Evolutionary conservation across 1,140 invertebrate species (phyloP).

Genomic region (Cepaea nemoralis): DNA sequence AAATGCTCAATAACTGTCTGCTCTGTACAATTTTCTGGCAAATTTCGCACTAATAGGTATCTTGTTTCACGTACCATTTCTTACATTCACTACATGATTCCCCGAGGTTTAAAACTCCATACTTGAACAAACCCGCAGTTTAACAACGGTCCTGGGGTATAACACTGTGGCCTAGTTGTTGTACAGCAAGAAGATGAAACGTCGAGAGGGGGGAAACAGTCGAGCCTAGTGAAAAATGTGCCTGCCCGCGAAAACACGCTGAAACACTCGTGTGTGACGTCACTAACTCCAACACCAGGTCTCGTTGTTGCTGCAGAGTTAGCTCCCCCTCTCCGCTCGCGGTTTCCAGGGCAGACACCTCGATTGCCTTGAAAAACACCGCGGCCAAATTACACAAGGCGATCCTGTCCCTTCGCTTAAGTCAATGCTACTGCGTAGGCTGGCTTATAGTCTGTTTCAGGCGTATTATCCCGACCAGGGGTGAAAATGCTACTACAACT

Average conservation of each 20-base stretch:
- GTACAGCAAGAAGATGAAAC: not conserved
- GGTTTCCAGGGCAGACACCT: not conserved
- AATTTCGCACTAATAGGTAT: slow-evolving; percentile 99
- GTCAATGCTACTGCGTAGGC: not conserved
- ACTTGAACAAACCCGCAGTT: slow-evolving; percentile 36
- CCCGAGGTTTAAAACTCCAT: slow-evolving; percentile 54
- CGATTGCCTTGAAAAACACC: not conserved
- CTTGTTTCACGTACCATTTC: slow-evolving; percentile 99
- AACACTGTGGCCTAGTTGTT: slow-evolving; percentile 43
- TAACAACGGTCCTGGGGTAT: not conserved
- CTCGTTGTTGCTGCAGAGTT: not conserved
- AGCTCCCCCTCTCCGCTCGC: not conserved
- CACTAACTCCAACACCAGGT: not conserved
- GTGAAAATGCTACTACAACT: not conserved
- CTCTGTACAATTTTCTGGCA: slow-evolving; percentile 97
- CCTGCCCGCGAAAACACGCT: slow-evolving; percentile 9
- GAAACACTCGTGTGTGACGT: slow-evolving; percentile 20
- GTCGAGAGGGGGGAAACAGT: not conserved
- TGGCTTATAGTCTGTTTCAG: slow-evolving; percentile 34
- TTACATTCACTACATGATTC: slow-evolving; percentile 61
- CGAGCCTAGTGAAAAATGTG: not conserved
- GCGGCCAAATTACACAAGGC: not conserved
- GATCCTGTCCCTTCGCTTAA: not conserved
- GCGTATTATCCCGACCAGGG: not conserved
- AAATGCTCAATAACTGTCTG: slow-evolving; percentile 95